phyloP scores from a whole-genome alignment of 2,113 vertebrate species.

The Coptodon rendalli region DNA sequence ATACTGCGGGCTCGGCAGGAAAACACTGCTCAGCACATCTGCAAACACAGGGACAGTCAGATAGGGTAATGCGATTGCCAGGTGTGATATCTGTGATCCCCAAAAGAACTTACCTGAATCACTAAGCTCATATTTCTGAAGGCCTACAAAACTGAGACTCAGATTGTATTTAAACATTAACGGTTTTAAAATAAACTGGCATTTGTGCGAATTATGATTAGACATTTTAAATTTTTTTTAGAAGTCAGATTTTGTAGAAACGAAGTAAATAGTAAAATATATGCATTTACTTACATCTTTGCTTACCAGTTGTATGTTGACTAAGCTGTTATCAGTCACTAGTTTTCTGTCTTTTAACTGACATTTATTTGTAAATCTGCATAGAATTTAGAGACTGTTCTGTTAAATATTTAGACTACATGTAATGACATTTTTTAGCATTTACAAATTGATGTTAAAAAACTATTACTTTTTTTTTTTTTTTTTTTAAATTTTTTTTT shows the following conservation, averaged over 20 bases:
- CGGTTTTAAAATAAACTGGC: background rate
- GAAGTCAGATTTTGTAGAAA: background rate
- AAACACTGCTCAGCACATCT: conserved; percentile 82
- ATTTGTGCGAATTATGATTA: background rate
- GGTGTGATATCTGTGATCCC: background rate
- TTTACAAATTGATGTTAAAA: background rate
- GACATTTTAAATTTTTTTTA: background rate
- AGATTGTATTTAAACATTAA: background rate
- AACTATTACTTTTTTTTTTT: background rate
- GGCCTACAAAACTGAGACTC: background rate
- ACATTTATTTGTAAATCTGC: background rate
- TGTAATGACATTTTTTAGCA: background rate
- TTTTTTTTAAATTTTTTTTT: background rate
- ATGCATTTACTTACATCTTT: background rate
- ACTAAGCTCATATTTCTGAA: background rate
- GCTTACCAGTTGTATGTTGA: background rate
- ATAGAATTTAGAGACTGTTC: background rate
- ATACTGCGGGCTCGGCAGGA: conserved; percentile 77
- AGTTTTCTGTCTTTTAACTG: background rate
- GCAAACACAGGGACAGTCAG: conserved; percentile 66
- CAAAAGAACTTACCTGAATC: background rate
- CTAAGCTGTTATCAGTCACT: background rate
- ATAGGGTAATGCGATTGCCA: background rate
- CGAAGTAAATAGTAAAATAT: background rate
- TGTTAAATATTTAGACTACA: background rate